Base-by-base conservation (phyloP, 2,888 invertebrate genomes). In the Yponomeuta malinellus region DNA sequence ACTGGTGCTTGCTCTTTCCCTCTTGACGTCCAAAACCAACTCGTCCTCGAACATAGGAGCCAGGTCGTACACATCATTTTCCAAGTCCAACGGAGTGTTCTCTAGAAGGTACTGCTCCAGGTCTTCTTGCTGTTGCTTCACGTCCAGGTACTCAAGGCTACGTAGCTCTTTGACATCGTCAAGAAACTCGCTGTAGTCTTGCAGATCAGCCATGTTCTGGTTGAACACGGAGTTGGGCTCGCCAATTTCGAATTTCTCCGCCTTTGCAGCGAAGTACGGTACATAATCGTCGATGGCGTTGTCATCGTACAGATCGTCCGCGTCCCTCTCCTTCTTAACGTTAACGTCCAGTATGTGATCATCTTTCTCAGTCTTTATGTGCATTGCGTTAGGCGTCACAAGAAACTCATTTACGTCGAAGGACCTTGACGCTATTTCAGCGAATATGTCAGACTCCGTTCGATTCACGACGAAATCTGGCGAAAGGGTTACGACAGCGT, bases 201-300 rank as follows among this genome's bases (percentile, higher is more conserved):
- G 87, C 12, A 94, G 78, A 80, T 94, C 94, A 0, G 94, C 93
- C 73, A 94, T 77, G 75, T 94, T 94, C 75, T 94, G 94, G 68
- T 93, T 92, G 76, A 90, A 89, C 0, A 94, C 92, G 0, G 94
- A 93, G 72, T 87, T 81, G 0, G 84, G 76, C 76, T 83, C 92
- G 59, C 78, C 93, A 76, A 76, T 81, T 73, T 85, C 86, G 74
- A 84, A 78, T 71, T 84, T 86, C 73, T 88, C 90, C 0, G 84
- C 74, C 75, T 88, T 89, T 9, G 81, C 79, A 8, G 81, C 77
- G 77, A 91, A 92, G 71, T 88, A 92, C 2, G 91, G 88, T 33
- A 90, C 88, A 73, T 84, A 92, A 37, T 92, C 84, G 70, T 86
- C 92, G 59, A 90, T 89, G 0, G 91, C 91, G 71, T 92, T 91